Conservation (phyloP, 2,888 invertebrate genomes). For the Galerucella nymphaeae region DNA sequence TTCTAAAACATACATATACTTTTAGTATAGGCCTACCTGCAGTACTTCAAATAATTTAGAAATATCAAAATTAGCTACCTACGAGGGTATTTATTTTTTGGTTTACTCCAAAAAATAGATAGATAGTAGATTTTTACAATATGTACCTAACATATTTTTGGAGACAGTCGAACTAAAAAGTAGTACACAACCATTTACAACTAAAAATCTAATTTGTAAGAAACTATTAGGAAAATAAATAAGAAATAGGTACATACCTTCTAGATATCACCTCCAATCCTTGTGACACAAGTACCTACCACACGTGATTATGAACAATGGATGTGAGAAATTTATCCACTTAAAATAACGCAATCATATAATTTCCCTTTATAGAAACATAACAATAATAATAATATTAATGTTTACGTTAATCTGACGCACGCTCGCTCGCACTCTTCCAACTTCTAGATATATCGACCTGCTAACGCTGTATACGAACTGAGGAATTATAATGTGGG, state of each 20-base stretch:
- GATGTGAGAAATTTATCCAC: background rate
- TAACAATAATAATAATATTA: conserved; percentile 1
- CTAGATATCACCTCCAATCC: background rate
- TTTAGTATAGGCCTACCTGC: no score
- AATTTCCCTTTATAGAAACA: background rate
- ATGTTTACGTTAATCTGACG: conserved; percentile 1
- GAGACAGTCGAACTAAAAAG: background rate
- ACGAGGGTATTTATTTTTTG: no score
- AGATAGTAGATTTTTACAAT: background rate
- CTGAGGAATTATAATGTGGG: background rate
- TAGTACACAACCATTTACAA: background rate
- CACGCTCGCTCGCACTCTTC: conserved; percentile 5
- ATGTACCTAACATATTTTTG: background rate
- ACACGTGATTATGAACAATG: background rate
- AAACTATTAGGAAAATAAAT: background rate
- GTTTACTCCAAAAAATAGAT: no score
- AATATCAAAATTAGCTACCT: no score
- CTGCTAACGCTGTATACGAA: background rate
- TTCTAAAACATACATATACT: no score
- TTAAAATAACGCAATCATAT: background rate
- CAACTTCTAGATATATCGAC: conserved; percentile 1
- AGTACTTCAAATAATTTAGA: no score
- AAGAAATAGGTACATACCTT: background rate
- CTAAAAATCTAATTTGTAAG: background rate
- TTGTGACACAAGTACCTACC: background rate